phyloP scores from a whole-genome alignment of 2,113 vertebrate genomes.

The Raja brachyura region DNA sequence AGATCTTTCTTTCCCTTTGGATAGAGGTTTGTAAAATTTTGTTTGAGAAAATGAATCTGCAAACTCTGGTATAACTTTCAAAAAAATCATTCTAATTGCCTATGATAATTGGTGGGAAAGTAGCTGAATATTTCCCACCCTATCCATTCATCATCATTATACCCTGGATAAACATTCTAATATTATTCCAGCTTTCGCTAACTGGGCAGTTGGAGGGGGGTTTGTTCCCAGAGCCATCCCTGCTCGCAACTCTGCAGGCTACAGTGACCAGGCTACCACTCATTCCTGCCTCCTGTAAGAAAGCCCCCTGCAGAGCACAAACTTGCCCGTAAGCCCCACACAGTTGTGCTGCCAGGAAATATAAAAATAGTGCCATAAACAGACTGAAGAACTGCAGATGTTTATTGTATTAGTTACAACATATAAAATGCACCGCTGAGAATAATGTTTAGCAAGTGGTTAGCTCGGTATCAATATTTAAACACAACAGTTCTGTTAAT shows the following conservation, averaged over 20 bases:
- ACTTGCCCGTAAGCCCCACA: not conserved
- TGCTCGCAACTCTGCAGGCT: not conserved
- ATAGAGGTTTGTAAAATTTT: not conserved
- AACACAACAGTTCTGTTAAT: conserved; percentile 15
- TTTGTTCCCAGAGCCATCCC: too few species aligned
- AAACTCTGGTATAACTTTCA: not conserved
- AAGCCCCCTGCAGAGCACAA: not conserved
- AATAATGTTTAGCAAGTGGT: conserved; percentile 20
- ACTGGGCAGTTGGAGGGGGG: not conserved
- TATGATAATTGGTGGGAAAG: not conserved
- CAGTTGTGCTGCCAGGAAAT: not conserved
- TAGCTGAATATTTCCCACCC: not conserved
- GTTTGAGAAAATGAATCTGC: not conserved
- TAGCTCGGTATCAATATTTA: conserved; percentile 29
- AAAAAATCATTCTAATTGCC: too few species aligned
- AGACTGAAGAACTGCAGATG: not conserved
- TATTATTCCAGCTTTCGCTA: not conserved
- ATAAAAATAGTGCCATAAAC: not conserved
- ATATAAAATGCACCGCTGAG: conserved; percentile 20
- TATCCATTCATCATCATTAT: not conserved
- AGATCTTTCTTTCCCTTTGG: not conserved
- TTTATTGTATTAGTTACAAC: conserved; percentile 15
- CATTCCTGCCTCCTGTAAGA: not conserved
- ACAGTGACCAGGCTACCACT: not conserved
- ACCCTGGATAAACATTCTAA: not conserved